A percentile compares a stretch with the other conserved stretches of the same genome.
phyloP scores from a whole-genome alignment of 1,140 invertebrate species.

The Drosophila repletoides region DNA sequence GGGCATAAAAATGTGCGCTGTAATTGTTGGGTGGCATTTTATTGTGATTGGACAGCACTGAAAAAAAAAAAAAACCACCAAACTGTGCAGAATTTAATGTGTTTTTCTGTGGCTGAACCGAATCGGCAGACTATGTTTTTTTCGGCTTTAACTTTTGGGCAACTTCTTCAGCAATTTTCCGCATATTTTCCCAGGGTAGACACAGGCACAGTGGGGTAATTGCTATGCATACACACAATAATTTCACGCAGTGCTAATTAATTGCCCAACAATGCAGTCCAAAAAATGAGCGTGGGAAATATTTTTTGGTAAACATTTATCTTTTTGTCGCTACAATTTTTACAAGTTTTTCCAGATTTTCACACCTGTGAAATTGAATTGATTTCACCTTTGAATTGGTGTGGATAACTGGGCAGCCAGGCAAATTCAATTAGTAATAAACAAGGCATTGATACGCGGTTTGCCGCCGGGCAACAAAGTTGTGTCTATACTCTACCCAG shows the following conservation, averaged over 20 bases:
- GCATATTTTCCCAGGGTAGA: no score
- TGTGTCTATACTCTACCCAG: background rate
- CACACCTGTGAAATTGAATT: constrained; percentile 62
- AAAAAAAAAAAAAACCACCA: no score
- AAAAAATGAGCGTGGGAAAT: constrained; percentile 65
- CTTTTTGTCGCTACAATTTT: constrained; percentile 53
- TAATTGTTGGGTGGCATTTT: constrained; percentile 75
- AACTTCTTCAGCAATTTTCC: constrained; percentile 64
- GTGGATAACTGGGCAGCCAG: constrained; percentile 25
- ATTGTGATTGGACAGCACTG: constrained; percentile 68
- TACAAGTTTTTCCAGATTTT: constrained; percentile 47
- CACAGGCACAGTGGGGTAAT: constrained; percentile 47
- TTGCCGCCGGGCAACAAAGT: constrained; percentile 11
- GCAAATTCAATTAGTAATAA: constrained; percentile 78
- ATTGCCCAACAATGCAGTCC: constrained; percentile 68
- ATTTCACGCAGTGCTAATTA: constrained; percentile 79
- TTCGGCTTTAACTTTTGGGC: constrained; percentile 3
- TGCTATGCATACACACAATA: constrained; percentile 64
- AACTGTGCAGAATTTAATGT: constrained; percentile 8
- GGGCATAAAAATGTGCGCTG: constrained; percentile 62
- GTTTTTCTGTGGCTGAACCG: constrained; percentile 7
- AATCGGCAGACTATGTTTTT: constrained; percentile 25
- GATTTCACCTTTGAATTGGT: constrained; percentile 48
- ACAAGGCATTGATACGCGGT: constrained; percentile 67
- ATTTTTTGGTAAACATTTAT: no score